Evolutionary conservation across 1,140 invertebrate genomes (phyloP).

Genomic region (Hylaeus volcanicus): DNA sequence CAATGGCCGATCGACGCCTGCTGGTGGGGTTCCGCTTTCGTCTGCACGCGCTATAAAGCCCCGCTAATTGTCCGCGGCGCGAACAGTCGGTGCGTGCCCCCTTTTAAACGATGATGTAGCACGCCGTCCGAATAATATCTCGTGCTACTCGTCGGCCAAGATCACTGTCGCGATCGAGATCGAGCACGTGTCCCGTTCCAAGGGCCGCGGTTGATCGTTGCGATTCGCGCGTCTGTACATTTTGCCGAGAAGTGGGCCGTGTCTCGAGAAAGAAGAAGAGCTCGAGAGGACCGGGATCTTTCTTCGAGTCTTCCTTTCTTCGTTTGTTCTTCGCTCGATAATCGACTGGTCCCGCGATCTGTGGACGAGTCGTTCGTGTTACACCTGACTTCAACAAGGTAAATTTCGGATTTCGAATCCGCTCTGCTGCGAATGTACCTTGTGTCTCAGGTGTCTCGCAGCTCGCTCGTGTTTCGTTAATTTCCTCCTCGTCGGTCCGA

Average conservation of each 20-base stretch:
- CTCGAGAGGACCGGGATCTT: neutral
- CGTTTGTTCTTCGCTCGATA: neutral
- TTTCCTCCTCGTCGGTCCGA: too few relatives aligned
- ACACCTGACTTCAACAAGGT: too few relatives aligned
- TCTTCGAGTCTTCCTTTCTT: neutral
- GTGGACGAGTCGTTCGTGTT: too few relatives aligned
- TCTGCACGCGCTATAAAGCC: conserved; percentile 64
- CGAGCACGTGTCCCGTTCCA: neutral
- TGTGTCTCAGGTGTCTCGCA: too few relatives aligned
- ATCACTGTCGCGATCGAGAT: conserved; percentile 39
- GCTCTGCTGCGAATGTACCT: too few relatives aligned
- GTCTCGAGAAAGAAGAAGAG: neutral
- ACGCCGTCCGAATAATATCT: conserved; percentile 40
- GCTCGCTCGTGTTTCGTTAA: too few relatives aligned
- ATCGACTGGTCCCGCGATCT: too few relatives aligned
- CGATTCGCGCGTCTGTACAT: neutral
- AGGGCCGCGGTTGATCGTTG: neutral
- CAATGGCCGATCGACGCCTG: conserved; percentile 14
- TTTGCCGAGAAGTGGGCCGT: neutral
- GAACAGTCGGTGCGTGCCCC: conserved; percentile 57
- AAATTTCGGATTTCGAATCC: too few relatives aligned
- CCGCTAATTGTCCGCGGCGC: conserved; percentile 48
- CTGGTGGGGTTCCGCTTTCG: conserved; percentile 39
- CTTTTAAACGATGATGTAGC: conserved; percentile 55
- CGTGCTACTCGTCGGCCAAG: conserved; percentile 20